phyloP scores from a whole-genome alignment of 2,797 vertebrate species.

The Oreortyx pictus region DNA sequence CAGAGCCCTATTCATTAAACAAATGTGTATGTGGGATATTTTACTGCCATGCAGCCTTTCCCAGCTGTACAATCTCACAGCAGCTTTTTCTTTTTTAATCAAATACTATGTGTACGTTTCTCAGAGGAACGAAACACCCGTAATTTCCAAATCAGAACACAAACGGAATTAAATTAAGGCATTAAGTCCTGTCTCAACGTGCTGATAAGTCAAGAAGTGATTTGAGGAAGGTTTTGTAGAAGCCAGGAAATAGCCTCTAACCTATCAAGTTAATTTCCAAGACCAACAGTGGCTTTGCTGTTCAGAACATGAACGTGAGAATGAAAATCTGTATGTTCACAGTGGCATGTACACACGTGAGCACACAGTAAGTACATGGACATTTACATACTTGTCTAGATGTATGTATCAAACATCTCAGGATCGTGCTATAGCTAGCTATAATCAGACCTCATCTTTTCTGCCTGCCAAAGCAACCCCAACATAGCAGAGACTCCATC shows the following conservation, averaged over 20 bases:
- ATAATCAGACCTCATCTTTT: neutral
- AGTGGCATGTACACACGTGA: neutral
- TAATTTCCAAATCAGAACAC: neutral
- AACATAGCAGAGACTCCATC: neutral
- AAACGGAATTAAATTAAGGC: neutral
- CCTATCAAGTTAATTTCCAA: neutral
- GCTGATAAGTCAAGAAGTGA: neutral
- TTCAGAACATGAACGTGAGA: neutral
- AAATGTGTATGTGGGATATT: neutral
- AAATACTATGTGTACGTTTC: neutral
- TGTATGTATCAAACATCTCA: neutral
- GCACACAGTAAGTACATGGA: neutral
- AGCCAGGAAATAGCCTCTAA: neutral
- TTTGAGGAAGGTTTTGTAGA: neutral
- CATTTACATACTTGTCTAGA: neutral
- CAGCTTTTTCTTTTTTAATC: neutral
- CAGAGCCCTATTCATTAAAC: neutral
- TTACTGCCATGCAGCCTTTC: neutral
- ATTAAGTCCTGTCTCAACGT: neutral
- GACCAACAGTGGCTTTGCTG: neutral
- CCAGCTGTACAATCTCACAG: neutral
- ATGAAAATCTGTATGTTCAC: neutral
- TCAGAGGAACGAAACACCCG: neutral
- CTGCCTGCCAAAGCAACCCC: neutral
- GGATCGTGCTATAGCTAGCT: neutral